These are phyloP conservation scores for Cistogaster globosa DNA, from an alignment of 2,888 invertebrate genomes.

Conservation along the genomic window DNA sequence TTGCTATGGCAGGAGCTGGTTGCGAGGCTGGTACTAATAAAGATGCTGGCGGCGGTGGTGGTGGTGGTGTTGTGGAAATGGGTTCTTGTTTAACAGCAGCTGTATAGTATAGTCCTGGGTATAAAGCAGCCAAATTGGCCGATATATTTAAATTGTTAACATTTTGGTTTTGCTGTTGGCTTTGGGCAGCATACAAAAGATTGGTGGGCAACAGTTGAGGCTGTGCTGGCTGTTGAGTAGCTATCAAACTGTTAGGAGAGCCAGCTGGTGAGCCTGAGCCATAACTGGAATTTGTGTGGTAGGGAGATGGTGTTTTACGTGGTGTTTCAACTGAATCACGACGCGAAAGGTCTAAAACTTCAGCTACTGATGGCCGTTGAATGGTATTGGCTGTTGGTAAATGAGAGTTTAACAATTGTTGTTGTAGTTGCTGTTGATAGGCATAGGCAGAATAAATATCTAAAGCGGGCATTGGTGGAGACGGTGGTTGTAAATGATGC, in stretches of 20 bases:
- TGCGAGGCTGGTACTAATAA: conserved; percentile 39
- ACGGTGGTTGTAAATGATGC: conserved; percentile 71
- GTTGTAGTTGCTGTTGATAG: conserved; percentile 78
- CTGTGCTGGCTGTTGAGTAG: conserved; percentile 18
- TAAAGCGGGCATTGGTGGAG: conserved; percentile 74
- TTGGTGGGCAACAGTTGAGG: conserved; percentile 27
- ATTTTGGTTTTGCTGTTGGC: conserved; percentile 51
- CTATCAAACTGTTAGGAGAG: conserved; percentile 72
- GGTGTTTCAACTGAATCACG: conserved; percentile 80
- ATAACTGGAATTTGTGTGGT: conserved; percentile 79
- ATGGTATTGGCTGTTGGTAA: conserved; percentile 42
- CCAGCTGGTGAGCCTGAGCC: conserved; percentile 78
- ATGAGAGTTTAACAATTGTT: conserved; percentile 68
- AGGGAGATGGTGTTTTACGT: conserved; percentile 81
- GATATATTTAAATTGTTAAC: conserved; percentile 34
- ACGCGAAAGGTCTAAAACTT: conserved; percentile 82
- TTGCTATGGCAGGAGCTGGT: conserved; percentile 56
- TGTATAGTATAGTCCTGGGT: conserved; percentile 55
- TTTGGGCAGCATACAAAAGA: conserved; percentile 50
- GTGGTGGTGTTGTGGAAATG: conserved; percentile 69
- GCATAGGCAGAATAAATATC: conserved; percentile 80
- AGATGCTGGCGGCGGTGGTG: conserved; percentile 52
- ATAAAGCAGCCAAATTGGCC: conserved; percentile 48
- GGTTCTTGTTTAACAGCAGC: conserved; percentile 61
- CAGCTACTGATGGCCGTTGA: conserved; percentile 63